Conservation (phyloP, 2,888 invertebrate genomes). For the Alloscopus bannaensis region DNA sequence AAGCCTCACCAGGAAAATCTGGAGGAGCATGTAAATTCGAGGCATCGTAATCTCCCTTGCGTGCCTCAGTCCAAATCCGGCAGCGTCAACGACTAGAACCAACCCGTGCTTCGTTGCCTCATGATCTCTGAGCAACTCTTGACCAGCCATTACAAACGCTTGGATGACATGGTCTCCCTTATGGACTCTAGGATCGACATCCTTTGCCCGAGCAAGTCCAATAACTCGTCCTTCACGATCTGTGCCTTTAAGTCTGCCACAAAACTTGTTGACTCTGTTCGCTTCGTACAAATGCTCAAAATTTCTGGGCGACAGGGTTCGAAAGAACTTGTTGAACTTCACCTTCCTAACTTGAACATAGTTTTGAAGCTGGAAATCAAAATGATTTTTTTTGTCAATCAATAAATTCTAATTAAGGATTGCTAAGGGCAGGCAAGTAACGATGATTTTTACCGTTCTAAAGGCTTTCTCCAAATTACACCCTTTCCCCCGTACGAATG, state of each 20-base stretch:
- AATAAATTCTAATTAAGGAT: not conserved
- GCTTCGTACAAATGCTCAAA: not conserved
- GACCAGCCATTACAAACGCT: slow-evolving; percentile 1
- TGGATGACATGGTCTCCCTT: slow-evolving; percentile 28
- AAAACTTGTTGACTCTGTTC: not conserved
- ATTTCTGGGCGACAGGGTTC: slow-evolving; percentile 21
- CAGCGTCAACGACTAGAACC: slow-evolving; percentile 40
- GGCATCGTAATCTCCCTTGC: slow-evolving; percentile 39
- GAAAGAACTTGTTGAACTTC: slow-evolving; percentile 36
- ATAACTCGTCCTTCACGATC: slow-evolving; percentile 27
- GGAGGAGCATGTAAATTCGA: slow-evolving; percentile 51
- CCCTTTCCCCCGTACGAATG: slow-evolving; percentile 34
- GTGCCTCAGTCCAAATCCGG: slow-evolving; percentile 47
- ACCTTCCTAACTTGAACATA: slow-evolving; percentile 34
- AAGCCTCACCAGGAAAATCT: slow-evolving; percentile 35
- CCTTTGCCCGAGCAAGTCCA: not conserved
- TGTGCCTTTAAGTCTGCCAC: slow-evolving; percentile 17
- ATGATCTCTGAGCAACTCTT: slow-evolving; percentile 20
- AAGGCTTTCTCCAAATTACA: slow-evolving; percentile 38
- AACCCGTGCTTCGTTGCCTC: slow-evolving; percentile 29
- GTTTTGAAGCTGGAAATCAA: slow-evolving; percentile 40
- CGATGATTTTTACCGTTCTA: slow-evolving; percentile 17
- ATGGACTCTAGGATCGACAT: slow-evolving; percentile 18
- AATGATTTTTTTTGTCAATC: not conserved
- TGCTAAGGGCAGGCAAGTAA: too few relatives aligned